Conservation (phyloP, 2,888 invertebrate species). For the Ommatoiulus sabulosus region DNA sequence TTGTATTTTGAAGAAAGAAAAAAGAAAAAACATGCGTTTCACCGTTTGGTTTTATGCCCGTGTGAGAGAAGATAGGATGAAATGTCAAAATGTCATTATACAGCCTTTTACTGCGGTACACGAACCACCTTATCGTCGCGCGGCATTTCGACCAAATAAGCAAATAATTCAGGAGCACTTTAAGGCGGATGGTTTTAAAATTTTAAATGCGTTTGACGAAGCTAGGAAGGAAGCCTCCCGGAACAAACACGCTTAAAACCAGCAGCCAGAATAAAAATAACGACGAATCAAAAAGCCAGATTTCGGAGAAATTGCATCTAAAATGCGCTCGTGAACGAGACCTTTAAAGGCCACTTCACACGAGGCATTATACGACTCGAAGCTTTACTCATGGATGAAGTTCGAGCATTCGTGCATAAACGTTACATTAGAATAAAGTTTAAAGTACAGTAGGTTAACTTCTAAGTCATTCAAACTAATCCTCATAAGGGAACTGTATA, state of each 20-base stretch:
- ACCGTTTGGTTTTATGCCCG: not conserved
- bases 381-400: too few species aligned
- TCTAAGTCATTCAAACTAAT: too few species aligned
- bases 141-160: not conserved
- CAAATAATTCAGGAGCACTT: slow-evolving; percentile 13
- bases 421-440: too few species aligned
- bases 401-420: too few species aligned
- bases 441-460: too few species aligned
- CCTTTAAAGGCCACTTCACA: too few species aligned
- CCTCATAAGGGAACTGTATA: too few species aligned
- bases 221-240: not conserved
- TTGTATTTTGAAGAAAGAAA: too few species aligned
- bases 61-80: not conserved
- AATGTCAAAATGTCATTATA: slow-evolving; percentile 23
- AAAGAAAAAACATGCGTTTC: not conserved
- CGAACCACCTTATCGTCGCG: not conserved
- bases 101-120: not conserved
- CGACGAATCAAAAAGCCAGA: not conserved
- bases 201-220: not conserved
- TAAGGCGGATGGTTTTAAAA: slow-evolving; percentile 13
- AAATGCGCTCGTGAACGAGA: not conserved
- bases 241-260: not conserved
- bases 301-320: not conserved
- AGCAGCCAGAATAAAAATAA: too few species aligned
- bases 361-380: too few species aligned